phyloP scores from a whole-genome alignment of 2,797 vertebrate genomes.

The Arctocebus calabarensis region DNA sequence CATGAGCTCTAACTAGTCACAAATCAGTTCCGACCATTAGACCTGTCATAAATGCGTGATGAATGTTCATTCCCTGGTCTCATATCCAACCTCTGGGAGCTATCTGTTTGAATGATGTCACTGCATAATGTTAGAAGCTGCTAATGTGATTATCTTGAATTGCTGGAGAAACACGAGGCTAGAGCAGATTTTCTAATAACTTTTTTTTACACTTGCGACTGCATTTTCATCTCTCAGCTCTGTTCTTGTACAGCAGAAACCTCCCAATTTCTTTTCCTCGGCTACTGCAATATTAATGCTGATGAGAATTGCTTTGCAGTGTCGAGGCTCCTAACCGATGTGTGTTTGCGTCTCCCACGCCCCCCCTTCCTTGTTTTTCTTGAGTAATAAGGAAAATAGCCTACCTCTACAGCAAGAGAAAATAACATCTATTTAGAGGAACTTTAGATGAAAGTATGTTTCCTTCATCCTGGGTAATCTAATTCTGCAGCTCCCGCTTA shows the following conservation, averaged over 20 bases:
- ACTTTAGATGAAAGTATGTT: slow-evolving; percentile 55
- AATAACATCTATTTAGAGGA: slow-evolving; percentile 64
- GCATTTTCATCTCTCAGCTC: background rate
- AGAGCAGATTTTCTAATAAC: slow-evolving; percentile 61
- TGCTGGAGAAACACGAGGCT: slow-evolving; percentile 40
- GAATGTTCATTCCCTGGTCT: slow-evolving; percentile 80
- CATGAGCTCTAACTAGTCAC: slow-evolving; percentile 55
- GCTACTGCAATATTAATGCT: background rate
- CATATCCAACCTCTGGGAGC: slow-evolving; percentile 80
- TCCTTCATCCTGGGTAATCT: slow-evolving; percentile 53
- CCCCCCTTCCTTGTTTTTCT: background rate
- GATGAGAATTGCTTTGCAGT: slow-evolving; percentile 17
- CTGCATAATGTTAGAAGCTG: slow-evolving; percentile 66
- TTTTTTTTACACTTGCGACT: background rate
- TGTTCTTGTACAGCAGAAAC: background rate
- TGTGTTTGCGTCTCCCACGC: background rate
- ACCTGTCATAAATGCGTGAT: slow-evolving; percentile 78
- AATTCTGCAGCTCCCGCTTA: slow-evolving; percentile 11
- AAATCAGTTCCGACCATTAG: slow-evolving; percentile 77
- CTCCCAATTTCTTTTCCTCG: background rate
- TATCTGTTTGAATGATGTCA: slow-evolving; percentile 84
- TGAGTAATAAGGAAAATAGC: slow-evolving; percentile 1
- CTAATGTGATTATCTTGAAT: slow-evolving; percentile 84
- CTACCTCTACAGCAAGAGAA: slow-evolving; percentile 41
- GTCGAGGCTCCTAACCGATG: background rate